A percentile compares a stretch with the other conserved stretches of the same genome.
Evolutionary conservation across 2,888 invertebrate species (phyloP).

Genomic region (Caenorhabditis imperialis): DNA sequence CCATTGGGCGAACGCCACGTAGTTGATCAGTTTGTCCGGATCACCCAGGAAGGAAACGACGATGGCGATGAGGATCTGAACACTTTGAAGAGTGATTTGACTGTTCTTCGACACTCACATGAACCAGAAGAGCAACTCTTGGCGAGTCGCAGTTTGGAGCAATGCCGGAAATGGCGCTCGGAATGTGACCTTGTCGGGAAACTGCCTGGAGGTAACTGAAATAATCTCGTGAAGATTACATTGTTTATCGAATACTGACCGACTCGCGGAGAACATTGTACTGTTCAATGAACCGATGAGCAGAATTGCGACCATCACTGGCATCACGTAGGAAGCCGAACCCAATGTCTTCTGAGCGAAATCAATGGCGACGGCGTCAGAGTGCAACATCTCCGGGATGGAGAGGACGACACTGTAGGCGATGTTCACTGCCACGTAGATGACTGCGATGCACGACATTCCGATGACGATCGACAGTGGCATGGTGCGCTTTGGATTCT

Average conservation of each 20-base stretch:
- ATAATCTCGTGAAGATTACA: background rate
- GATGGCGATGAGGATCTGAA: conserved; percentile 66
- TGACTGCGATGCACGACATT: conserved; percentile 70
- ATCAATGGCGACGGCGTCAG: conserved; percentile 72
- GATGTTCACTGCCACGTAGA: conserved; percentile 73
- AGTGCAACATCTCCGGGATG: conserved; percentile 58
- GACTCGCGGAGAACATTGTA: conserved; percentile 74
- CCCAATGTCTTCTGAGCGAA: conserved; percentile 71
- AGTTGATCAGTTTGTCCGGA: conserved; percentile 71
- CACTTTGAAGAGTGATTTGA: too few relatives aligned
- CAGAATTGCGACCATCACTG: conserved; percentile 73
- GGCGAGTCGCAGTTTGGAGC: conserved; percentile 70
- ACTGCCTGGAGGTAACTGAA: conserved; percentile 72
- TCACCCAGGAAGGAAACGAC: conserved; percentile 71
- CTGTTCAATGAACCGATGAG: conserved; percentile 74
- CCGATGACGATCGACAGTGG: conserved; percentile 75
- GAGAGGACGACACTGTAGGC: conserved; percentile 73
- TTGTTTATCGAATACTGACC: conserved; percentile 43
- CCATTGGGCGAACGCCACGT: conserved; percentile 76
- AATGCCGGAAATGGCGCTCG: conserved; percentile 71
- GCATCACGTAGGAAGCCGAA: conserved; percentile 67
- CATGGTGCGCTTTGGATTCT: conserved; percentile 75
- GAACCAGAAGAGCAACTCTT: conserved; percentile 72
- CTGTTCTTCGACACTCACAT: conserved; percentile 68
- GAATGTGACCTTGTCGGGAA: conserved; percentile 70